phyloP scores from a whole-genome alignment of 2,797 vertebrate genomes.

The Cossypha niveicapilla region DNA sequence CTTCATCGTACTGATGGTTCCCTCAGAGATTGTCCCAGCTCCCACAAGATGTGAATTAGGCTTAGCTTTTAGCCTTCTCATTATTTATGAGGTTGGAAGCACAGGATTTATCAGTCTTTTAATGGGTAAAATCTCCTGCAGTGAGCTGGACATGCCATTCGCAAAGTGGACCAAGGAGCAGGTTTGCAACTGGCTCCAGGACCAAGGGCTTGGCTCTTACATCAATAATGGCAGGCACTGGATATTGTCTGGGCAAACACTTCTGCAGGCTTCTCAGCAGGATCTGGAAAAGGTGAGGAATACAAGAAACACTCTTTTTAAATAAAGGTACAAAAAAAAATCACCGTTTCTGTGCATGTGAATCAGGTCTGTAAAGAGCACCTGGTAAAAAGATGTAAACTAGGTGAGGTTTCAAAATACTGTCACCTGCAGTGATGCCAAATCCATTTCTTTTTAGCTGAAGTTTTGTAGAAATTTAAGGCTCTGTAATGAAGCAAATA shows the following conservation, averaged over 20 bases:
- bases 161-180: slow-evolving; percentile 96
- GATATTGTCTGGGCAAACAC: slow-evolving; percentile 93
- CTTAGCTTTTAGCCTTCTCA: neutral
- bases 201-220: slow-evolving; percentile 91
- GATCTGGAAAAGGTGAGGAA: slow-evolving; percentile 91
- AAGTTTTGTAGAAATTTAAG: neutral
- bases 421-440: neutral
- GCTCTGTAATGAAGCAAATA: neutral
- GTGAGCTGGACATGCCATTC: slow-evolving; percentile 93
- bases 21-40: neutral
- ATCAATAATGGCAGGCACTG: slow-evolving; percentile 86
- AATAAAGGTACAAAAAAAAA: neutral
- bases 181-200: slow-evolving; percentile 93
- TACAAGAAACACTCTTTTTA: neutral
- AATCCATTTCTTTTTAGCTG: neutral
- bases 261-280: slow-evolving; percentile 93
- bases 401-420: neutral
- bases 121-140: slow-evolving; percentile 28
- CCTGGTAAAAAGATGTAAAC: neutral
- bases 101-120: neutral
- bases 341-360: neutral
- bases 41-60: neutral
- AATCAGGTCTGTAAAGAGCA: neutral
- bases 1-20: neutral
- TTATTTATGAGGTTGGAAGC: neutral